Base-by-base conservation (phyloP, 2,113 vertebrate species). In the Aspidoscelis tigris region DNA sequence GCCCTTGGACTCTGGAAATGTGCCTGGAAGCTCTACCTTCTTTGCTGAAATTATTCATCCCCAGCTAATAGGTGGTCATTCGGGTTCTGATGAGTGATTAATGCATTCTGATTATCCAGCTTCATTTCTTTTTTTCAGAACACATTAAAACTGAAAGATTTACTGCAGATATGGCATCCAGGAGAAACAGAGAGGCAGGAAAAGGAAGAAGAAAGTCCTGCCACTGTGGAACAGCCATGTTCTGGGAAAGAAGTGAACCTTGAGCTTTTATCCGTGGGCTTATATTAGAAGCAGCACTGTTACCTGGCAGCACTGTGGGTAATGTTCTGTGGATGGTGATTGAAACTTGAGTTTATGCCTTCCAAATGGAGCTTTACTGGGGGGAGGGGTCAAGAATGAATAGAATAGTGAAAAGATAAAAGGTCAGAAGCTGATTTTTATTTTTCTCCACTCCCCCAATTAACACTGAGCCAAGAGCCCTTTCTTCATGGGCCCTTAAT, bases 51-150 rank as follows among this genome's bases (percentile, higher is more conserved):
- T 82, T 64, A 84, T 70, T 87, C 44, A 77, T 50, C 21, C 10
- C 55, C 85, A 77, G 55, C 50, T 58, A 78, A 69, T 68, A 55
- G 7, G 58, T 21, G 81, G 74, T 16, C 64, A 7, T 77, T 90
- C 82, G 33, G 68, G 26, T 72, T 81, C 20, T 76, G 20, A 73
- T 55, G 64, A 20, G 68, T 88, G 61, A 88, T 53, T 75, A 84
- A 84, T 81, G 66, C 80, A 55, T 72, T 73, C 88, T 84, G 77
- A 74, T 72, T 84, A 78, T 7, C 10, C 20, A 69, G 53, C 76
- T 82, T 89, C 79, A 80, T 84, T 88, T 84, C 26, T 87, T 76
- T 88, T 89, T 24, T 50, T 76, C 65, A 10, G 41, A 41, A 26
- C 33, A 89, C 81, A 70, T 90, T 76, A 50, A 86, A 85, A 33